phyloP scores from a whole-genome alignment of 2,888 invertebrate species.

The Pseudolycoriella hygida region DNA sequence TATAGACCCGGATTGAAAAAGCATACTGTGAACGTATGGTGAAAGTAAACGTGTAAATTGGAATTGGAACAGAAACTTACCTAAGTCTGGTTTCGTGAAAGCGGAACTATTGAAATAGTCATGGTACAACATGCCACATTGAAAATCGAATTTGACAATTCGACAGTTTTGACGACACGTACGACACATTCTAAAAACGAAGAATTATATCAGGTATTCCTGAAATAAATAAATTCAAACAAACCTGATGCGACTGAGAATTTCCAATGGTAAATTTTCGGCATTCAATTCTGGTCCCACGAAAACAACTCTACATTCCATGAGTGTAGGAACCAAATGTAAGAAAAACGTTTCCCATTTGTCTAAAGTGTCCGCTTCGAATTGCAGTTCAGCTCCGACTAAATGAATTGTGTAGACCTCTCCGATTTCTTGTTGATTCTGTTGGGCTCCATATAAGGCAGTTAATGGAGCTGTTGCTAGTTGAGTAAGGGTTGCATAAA shows the following conservation, averaged over 20 bases:
- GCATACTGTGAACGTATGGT: constrained; percentile 35
- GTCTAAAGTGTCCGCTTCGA: constrained; percentile 45
- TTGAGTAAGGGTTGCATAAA: constrained; percentile 44
- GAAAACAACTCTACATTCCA: constrained; percentile 38
- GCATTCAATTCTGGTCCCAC: constrained; percentile 47
- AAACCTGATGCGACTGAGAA: constrained; percentile 38
- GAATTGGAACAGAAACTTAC: constrained; percentile 24
- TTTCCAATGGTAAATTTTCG: constrained; percentile 35
- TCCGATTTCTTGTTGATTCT: background rate
- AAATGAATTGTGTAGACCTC: constrained; percentile 15
- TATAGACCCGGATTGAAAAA: constrained; percentile 56
- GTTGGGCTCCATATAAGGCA: constrained; percentile 18
- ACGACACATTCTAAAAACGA: constrained; percentile 32
- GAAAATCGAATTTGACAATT: constrained; percentile 34
- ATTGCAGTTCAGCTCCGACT: constrained; percentile 42
- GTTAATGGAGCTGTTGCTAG: constrained; percentile 47
- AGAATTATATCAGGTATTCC: too few relatives aligned
- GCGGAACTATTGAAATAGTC: constrained; percentile 32
- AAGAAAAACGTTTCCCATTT: constrained; percentile 56
- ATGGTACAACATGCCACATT: constrained; percentile 34
- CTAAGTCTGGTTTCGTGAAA: constrained; percentile 36
- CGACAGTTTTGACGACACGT: constrained; percentile 33
- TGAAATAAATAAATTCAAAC: constrained; percentile 8
- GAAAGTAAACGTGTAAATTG: too few relatives aligned
- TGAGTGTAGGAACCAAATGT: constrained; percentile 39